Percentiles rank a stretch among this genome's conserved stretches.
Evolutionary conservation across 2,888 invertebrate genomes (phyloP).

Genomic region (Trachelus iudaicus): DNA sequence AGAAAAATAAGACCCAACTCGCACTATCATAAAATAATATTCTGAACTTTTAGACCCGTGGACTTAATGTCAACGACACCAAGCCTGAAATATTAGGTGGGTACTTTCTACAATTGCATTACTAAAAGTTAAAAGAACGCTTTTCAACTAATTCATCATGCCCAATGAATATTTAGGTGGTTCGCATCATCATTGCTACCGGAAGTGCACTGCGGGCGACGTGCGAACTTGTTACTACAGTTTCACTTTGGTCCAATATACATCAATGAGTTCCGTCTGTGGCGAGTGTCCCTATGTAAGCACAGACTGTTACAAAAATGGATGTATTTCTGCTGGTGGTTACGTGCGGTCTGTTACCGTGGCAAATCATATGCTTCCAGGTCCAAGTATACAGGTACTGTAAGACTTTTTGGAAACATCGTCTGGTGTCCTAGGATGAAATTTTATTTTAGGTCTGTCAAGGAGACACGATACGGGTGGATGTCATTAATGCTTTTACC

Average conservation of each 20-base stretch:
- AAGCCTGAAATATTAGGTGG: constrained; percentile 32
- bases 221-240: constrained; percentile 40
- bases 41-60: constrained; percentile 7
- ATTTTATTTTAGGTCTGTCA: constrained; percentile 63
- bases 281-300: constrained; percentile 39
- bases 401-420: not conserved
- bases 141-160: not conserved
- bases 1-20: not conserved
- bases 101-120: constrained; percentile 1
- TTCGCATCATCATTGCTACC: constrained; percentile 38
- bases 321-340: constrained; percentile 50
- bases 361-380: constrained; percentile 49
- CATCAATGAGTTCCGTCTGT: constrained; percentile 46
- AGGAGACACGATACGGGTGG: constrained; percentile 65
- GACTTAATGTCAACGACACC: constrained; percentile 19
- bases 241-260: constrained; percentile 43
- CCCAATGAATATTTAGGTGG: constrained; percentile 23
- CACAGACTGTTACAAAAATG: constrained; percentile 32
- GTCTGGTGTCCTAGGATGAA: not conserved
- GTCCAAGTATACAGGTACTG: constrained; percentile 47
- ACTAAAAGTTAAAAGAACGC: no score
- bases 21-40: not conserved
- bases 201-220: constrained; percentile 38
- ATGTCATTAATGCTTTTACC: constrained; percentile 63
- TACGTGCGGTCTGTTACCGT: constrained; percentile 40